Evolutionary conservation across 2,888 invertebrate genomes (phyloP), one percentile per base, ranked within the genome.

Genomic region (Abscondita cerata): DNA sequence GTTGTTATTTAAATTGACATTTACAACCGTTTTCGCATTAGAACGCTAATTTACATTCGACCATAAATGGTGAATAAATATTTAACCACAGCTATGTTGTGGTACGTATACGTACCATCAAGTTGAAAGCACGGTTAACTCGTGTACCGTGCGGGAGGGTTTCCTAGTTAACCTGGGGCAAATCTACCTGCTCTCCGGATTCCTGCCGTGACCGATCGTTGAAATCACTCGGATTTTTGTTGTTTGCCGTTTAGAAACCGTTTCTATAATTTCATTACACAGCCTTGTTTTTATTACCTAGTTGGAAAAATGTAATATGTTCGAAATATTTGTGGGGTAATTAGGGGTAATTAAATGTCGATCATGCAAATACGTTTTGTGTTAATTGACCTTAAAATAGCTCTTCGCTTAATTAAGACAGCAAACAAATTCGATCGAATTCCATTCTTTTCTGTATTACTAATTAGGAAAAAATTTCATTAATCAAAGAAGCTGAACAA

Each of bases 101-200:
- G 48, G 52, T 48, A 19, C 47, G n/a, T n/a, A n/a, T n/a, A n/a
- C n/a, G n/a, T n/a, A n/a, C n/a, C n/a, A n/a, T n/a, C 53, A 60
- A 48, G 64, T 57, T 57, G 54, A 60, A 54, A 52, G 56, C 44
- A 57, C 52, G 52, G 38, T 36, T 48, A 57, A 36, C 53, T 62
- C 60, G 64, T 64, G 65, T 79, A 75, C 77, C 78, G 77, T 70
- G 75, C 75, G 77, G 78, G 77, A 75, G 79, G 78, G 78, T 78
- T 76, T 73, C 79, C 80, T 70, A 79, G 78, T 79, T 80, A 69
- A 77, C 80, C 79, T 72, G 75, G 76, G 79, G 79, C 79, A 71
- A 71, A 70, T 72, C 59, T 65, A 65, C 64, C 65, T 67, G 65
- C 59, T 65, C 62, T 48, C 33, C 64, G 59, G 60, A 68, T 67